phyloP scores from a whole-genome alignment of 2,888 invertebrate genomes.

The Agonopterix heracliana region DNA sequence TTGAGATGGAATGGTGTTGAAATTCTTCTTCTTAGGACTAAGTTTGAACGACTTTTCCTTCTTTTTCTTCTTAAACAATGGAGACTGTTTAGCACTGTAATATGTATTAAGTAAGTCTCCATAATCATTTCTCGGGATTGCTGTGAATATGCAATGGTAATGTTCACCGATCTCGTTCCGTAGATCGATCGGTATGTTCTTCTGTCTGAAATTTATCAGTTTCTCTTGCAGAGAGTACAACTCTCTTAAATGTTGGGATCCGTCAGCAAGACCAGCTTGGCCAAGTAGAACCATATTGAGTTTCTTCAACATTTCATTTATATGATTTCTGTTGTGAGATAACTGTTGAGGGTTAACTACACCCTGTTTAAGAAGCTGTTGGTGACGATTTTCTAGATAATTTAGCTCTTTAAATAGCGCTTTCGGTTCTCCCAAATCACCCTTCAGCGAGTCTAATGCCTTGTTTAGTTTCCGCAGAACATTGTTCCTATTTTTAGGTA shows the following conservation, averaged over 20 bases:
- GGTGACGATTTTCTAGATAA: constrained; percentile 56
- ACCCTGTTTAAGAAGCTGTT: constrained; percentile 51
- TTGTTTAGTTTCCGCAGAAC: constrained; percentile 42
- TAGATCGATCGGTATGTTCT: constrained; percentile 45
- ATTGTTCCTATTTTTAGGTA: constrained; percentile 52
- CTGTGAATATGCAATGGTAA: constrained; percentile 69
- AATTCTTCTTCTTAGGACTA: constrained; percentile 26
- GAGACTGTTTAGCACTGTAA: constrained; percentile 26
- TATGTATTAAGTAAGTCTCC: constrained; percentile 46
- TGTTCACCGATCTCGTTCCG: constrained; percentile 70
- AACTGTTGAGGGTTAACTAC: constrained; percentile 44
- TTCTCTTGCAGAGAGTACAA: constrained; percentile 48
- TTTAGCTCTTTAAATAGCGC: constrained; percentile 57
- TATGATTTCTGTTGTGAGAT: constrained; percentile 44
- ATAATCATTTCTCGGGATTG: constrained; percentile 56
- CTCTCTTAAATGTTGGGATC: constrained; percentile 58
- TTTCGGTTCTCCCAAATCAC: constrained; percentile 70
- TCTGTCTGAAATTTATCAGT: constrained; percentile 40
- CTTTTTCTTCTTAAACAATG: constrained; percentile 21
- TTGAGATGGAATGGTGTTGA: constrained; percentile 29
- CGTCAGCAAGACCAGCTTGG: constrained; percentile 74
- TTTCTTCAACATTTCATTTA: constrained; percentile 61
- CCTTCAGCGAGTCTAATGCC: constrained; percentile 51
- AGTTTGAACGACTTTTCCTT: constrained; percentile 25
- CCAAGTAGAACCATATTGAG: constrained; percentile 78